phyloP scores from a whole-genome alignment of 2,113 vertebrate species.

The Glaucomys volans region DNA sequence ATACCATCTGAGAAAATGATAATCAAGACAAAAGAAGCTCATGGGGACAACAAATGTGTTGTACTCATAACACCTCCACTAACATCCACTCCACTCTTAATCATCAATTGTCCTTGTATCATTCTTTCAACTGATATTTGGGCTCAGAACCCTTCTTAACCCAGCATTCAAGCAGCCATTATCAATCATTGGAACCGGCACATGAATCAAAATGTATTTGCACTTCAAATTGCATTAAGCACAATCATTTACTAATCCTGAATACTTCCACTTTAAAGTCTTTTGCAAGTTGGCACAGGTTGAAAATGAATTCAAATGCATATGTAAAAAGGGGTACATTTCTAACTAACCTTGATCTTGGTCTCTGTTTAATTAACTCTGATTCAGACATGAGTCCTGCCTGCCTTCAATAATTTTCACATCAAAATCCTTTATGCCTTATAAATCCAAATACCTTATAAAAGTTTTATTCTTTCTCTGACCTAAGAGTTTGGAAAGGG shows the following conservation, averaged over 20 bases:
- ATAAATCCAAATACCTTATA: not conserved
- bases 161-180: not conserved
- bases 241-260: not conserved
- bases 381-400: not conserved
- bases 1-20: not conserved
- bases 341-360: not conserved
- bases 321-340: not conserved
- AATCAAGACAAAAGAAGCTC: not conserved
- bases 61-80: not conserved
- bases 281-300: not conserved
- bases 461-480: not conserved
- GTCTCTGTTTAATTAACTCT: not conserved
- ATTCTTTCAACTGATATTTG: not conserved
- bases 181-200: not conserved
- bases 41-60: not conserved
- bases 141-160: not conserved
- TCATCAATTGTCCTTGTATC: not conserved
- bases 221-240: not conserved
- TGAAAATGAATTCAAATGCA: not conserved
- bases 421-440: not conserved
- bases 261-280: slow-evolving; percentile 1
- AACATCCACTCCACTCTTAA: not conserved
- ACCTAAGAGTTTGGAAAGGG: not conserved
- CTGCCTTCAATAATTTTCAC: not conserved
- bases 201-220: slow-evolving; percentile 26